Conservation (phyloP, 2,797 vertebrate species). For the Darevskia nairensis region DNA sequence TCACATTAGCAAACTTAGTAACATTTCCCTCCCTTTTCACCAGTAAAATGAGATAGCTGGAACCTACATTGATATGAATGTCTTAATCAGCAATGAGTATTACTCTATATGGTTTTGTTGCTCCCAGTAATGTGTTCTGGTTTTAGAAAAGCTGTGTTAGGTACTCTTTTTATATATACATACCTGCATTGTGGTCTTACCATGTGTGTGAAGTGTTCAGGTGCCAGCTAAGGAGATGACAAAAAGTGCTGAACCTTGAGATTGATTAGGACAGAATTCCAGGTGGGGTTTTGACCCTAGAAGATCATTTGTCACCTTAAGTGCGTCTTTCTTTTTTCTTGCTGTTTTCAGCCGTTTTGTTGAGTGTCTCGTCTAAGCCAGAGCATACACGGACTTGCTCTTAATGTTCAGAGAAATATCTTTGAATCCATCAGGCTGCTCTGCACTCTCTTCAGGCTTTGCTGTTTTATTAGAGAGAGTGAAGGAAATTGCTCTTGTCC, state of each 20-base stretch:
- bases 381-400: conserved; percentile 51
- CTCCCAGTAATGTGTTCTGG: conserved; percentile 50
- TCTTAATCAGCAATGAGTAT: conserved; percentile 71
- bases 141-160: conserved; percentile 36
- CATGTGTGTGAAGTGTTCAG: conserved; percentile 43
- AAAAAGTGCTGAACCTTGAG: conserved; percentile 62
- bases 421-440: conserved; percentile 31
- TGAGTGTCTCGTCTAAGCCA: conserved; percentile 57
- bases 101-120: conserved; percentile 74
- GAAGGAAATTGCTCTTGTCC: conserved; percentile 57
- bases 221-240: conserved; percentile 49
- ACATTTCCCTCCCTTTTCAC: conserved; percentile 74
- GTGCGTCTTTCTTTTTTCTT: conserved; percentile 35
- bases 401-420: conserved; percentile 55
- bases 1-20: conserved; percentile 77
- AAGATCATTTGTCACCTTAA: conserved; percentile 66
- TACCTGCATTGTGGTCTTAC: conserved; percentile 35
- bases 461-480: conserved; percentile 30
- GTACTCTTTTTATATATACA: neutral
- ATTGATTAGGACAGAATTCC: conserved; percentile 60
- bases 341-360: conserved; percentile 29
- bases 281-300: conserved; percentile 50
- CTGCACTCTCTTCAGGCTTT: conserved; percentile 43
- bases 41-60: conserved; percentile 73
- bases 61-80: conserved; percentile 77